phyloP scores from a whole-genome alignment of 1,140 invertebrate species.

The Ceratoteleas bidentatus region DNA sequence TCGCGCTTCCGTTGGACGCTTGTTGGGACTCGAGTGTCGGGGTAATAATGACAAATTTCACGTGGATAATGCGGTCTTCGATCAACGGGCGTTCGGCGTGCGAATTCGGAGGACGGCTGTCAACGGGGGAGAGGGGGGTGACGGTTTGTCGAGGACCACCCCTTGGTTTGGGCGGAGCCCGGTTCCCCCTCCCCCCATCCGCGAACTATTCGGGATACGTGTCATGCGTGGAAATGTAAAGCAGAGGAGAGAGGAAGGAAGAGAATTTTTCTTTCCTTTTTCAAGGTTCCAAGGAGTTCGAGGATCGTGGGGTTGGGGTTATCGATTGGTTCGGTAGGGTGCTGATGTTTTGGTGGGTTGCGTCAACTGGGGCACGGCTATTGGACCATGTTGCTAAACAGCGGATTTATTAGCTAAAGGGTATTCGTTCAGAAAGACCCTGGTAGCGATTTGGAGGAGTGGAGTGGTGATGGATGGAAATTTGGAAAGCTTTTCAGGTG shows the following conservation, averaged over 20 bases:
- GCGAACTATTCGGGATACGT: slow-evolving; percentile 23
- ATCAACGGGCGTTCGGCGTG: slow-evolving; percentile 26
- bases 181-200: slow-evolving; percentile 8
- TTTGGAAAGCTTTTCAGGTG: no score
- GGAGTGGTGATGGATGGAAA: no score
- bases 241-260: slow-evolving; percentile 22
- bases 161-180: slow-evolving; percentile 38
- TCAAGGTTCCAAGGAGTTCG: slow-evolving; percentile 20
- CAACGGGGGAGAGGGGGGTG: slow-evolving; percentile 5
- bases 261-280: slow-evolving; percentile 3
- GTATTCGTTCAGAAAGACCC: no score
- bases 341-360: slow-evolving; percentile 32
- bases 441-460: no score
- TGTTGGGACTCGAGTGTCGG: slow-evolving; percentile 27
- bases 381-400: slow-evolving; percentile 37
- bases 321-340: slow-evolving; percentile 31
- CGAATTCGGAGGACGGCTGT: slow-evolving; percentile 27
- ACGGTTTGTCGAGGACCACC: slow-evolving; percentile 21
- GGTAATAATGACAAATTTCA: slow-evolving; percentile 42
- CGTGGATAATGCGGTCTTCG: slow-evolving; percentile 45
- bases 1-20: slow-evolving; percentile 21
- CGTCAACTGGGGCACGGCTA: slow-evolving; percentile 24
- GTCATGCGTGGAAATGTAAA: slow-evolving; percentile 38
- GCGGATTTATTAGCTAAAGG: neutral
- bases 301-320: slow-evolving; percentile 17